phyloP scores from a whole-genome alignment of 1,140 invertebrate species.

The Platorchestia sp. region DNA sequence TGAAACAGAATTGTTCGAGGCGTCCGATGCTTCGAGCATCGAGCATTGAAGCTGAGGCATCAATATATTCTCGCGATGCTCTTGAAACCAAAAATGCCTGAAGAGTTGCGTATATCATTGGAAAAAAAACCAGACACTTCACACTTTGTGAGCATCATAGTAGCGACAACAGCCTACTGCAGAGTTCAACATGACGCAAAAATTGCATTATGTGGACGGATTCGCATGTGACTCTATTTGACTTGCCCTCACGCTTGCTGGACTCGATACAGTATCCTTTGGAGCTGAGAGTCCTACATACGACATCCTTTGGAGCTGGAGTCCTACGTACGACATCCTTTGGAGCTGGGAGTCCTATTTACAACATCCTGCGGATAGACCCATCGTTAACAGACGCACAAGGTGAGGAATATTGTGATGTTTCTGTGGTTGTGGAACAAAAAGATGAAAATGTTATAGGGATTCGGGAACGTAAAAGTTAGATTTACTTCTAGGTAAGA shows the following conservation, averaged over 20 bases:
- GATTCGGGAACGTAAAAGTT: no score
- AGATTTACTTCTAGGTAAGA: no score
- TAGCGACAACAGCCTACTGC: background rate
- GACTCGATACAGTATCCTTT: no score
- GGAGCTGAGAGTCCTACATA: no score
- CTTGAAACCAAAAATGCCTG: background rate
- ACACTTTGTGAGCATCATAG: background rate
- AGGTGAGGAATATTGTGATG: no score
- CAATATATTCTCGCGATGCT: background rate
- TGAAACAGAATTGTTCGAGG: no score
- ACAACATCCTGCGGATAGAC: background rate
- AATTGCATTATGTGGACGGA: background rate
- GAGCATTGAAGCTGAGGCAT: background rate
- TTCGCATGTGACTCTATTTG: no score
- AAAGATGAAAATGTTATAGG: background rate
- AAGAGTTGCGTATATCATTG: background rate
- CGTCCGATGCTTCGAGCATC: background rate
- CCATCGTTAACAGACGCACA: no score
- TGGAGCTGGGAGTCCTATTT: background rate
- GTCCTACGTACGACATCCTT: background rate
- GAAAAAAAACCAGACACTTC: background rate
- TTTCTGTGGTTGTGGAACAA: background rate
- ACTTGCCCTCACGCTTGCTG: no score
- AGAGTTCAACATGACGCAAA: background rate
- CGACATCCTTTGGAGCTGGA: background rate